These are phyloP conservation scores for Drosophila mercatorum DNA, from an alignment of 2,888 invertebrate species.

Conservation along the genomic window DNA sequence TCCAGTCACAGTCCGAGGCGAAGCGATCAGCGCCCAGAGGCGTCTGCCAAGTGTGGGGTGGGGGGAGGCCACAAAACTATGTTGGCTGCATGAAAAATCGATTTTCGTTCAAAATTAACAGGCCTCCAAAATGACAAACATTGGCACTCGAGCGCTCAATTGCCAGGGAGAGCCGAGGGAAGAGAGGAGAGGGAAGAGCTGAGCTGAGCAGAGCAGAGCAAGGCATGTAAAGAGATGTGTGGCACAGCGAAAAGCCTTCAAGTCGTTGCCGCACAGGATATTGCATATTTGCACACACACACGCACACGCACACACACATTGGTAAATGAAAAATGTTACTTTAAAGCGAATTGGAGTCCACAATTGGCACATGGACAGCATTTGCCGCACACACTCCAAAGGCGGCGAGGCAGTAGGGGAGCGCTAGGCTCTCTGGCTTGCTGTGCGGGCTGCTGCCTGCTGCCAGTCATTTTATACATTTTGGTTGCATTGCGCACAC, in stretches of 20 bases:
- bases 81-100: slow-evolving; percentile 64
- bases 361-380: slow-evolving; percentile 52
- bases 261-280: slow-evolving; percentile 71
- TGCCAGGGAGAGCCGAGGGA: slow-evolving; percentile 14
- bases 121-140: slow-evolving; percentile 80
- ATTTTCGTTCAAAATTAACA: slow-evolving; percentile 80
- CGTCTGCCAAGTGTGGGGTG: background rate
- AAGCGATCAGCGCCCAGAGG: slow-evolving; percentile 44
- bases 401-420: background rate
- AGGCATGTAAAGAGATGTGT: slow-evolving; percentile 20
- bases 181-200: background rate
- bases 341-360: slow-evolving; percentile 70
- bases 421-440: background rate
- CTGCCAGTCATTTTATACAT: slow-evolving; percentile 75
- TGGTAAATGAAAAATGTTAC: slow-evolving; percentile 71
- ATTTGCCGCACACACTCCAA: slow-evolving; percentile 17
- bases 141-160: slow-evolving; percentile 68
- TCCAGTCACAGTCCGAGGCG: slow-evolving; percentile 44
- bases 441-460: slow-evolving; percentile 49
- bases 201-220: background rate
- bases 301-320: background rate
- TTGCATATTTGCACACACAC: slow-evolving; percentile 70
- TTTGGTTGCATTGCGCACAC: slow-evolving; percentile 60
- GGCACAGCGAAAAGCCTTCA: slow-evolving; percentile 42
- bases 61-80: background rate